Base-by-base conservation (phyloP, 1,140 invertebrate genomes). In the Diabrotica undecimpunctata region DNA sequence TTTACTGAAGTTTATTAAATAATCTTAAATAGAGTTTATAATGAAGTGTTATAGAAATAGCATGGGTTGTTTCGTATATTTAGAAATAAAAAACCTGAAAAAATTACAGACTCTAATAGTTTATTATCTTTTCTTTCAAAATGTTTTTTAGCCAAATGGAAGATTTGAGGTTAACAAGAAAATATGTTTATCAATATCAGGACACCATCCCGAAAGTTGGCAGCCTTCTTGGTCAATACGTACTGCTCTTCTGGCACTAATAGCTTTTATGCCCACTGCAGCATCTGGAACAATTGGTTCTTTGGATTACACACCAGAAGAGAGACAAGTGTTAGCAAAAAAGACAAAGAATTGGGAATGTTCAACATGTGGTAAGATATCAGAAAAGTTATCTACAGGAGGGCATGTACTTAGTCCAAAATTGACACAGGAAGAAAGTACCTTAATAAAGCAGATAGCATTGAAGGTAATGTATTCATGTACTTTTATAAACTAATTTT, bases 141-240 rank as follows among this genome's bases (percentile, higher is more conserved):
- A 46, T 36, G 6, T 55, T 11, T 79, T 81, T 57, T 74, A 95
- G 92, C 94, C 94, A 35, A 98, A 96, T 83, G 96, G 96, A 54
- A 84, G 96, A 67, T 98, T 98, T 85, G 94, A 97, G 83, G 86
- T 87, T 3, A 93, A 95, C 73, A 96, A 94, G 79, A 97, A 98
- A 80, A 97, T 98, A 76, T 98, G 96, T 79, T 81, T 98, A 52
- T 96, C 93, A 69, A 98, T 98, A 72, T 97, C 95, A 70, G 94
- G 94, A n/a, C 89, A 97, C 82, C 96, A 98, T 81, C 96, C 96
- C 11, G 96, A 98, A 80, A 95, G 93, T 11, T 98, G 96, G 96
- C 92, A 95, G 74, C 95, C 95, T 54, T 95, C 93, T 11, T 98
- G 95, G 96, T 96, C 94, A 54, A 96, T 98, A 67, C 84, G 96